These are phyloP conservation scores for Pissodes strobi DNA, from an alignment of 1,140 invertebrate species.

Conservation along the genomic window DNA sequence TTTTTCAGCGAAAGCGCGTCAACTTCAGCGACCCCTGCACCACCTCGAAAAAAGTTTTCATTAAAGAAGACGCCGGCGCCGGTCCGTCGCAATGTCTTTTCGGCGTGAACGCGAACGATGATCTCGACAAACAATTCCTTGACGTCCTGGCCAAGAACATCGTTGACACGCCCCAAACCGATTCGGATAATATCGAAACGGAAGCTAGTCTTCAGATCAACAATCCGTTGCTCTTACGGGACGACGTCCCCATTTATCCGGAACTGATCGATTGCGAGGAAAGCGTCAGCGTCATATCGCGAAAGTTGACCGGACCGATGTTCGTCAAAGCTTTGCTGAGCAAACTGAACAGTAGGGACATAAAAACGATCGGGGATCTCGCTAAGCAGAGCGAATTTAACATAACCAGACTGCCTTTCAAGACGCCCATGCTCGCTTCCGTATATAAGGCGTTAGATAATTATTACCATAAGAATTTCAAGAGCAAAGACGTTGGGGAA, in stretches of 20 bases:
- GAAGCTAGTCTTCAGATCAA: conserved; percentile 13
- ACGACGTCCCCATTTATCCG: conserved; percentile 38
- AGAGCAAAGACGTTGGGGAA: not conserved
- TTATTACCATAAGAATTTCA: conserved; percentile 27
- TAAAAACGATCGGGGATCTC: conserved; percentile 60
- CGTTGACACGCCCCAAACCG: conserved; percentile 6
- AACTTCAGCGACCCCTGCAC: conserved; percentile 75
- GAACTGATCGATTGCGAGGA: conserved; percentile 36
- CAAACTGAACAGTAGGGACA: conserved; percentile 36
- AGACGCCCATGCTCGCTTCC: conserved; percentile 39
- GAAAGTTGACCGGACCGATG: conserved; percentile 24
- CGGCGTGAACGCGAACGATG: conserved; percentile 1
- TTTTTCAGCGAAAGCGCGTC: conserved; percentile 71
- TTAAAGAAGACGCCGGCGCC: conserved; percentile 41
- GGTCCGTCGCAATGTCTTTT: conserved; percentile 14
- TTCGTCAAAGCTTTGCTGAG: conserved; percentile 28
- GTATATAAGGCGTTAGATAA: conserved; percentile 37
- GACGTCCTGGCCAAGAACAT: conserved; percentile 10
- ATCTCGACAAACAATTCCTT: conserved; percentile 24
- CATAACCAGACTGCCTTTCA: conserved; percentile 59
- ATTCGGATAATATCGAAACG: conserved; percentile 20
- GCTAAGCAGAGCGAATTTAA: conserved; percentile 59
- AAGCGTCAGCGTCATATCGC: conserved; percentile 34
- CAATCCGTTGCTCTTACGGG: conserved; percentile 15
- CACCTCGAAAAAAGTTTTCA: conserved; percentile 48